Evolutionary conservation across 2,113 vertebrate genomes (phyloP).

Genomic region (Cephalopholis sonnerati): DNA sequence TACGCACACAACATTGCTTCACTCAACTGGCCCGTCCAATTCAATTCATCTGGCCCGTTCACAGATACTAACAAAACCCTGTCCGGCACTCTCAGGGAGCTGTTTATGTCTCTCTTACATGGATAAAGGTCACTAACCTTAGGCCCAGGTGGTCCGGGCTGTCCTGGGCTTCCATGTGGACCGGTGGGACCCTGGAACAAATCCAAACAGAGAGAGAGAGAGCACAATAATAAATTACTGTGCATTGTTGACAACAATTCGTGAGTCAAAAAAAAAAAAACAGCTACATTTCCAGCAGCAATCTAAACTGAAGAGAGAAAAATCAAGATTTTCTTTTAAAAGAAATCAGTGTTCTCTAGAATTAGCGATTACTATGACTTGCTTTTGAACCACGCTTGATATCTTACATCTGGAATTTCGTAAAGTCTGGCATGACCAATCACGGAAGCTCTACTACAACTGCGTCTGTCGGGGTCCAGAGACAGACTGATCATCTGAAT

Average conservation of each 20-base stretch:
- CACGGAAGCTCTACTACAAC: not conserved
- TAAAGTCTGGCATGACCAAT: not conserved
- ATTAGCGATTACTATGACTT: not conserved
- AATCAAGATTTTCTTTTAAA: not conserved
- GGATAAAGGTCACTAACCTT: conserved; percentile 87
- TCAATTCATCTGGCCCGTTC: too few relatives aligned
- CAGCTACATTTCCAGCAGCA: not conserved
- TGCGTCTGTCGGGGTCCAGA: not conserved
- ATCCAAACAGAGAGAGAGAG: conserved; percentile 23
- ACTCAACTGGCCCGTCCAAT: too few relatives aligned
- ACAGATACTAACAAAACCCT: too few relatives aligned
- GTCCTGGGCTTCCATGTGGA: conserved; percentile 93
- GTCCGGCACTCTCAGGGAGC: too few relatives aligned
- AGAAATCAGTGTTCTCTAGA: not conserved
- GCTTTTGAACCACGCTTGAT: not conserved
- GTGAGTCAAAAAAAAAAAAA: conserved; percentile 1
- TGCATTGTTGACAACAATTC: not conserved
- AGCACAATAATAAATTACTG: not conserved
- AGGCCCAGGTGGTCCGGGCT: conserved; percentile 91
- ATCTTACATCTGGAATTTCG: not conserved
- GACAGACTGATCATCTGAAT: not conserved
- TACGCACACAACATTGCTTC: too few relatives aligned
- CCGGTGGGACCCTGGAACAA: conserved; percentile 90
- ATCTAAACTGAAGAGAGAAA: not conserved
- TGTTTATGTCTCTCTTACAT: not conserved